Evolutionary conservation across 2,888 invertebrate genomes (phyloP), one percentile per base, ranked within the genome.

Genomic region (Tetranychus piercei): DNA sequence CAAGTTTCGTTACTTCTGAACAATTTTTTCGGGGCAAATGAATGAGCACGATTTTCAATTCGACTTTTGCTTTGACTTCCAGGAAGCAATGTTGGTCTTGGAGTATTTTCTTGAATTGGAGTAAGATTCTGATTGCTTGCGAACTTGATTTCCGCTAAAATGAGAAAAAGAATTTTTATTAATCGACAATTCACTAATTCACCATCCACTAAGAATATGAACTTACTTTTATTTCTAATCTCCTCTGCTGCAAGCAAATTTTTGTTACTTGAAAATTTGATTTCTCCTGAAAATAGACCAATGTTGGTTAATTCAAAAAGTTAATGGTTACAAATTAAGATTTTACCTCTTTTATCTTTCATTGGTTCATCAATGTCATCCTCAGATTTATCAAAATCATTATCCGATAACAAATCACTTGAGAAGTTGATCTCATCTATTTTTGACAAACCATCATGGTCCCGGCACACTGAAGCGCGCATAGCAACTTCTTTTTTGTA

Each of bases 1-100:
- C 93, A 93, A 0, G 86, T 86, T 83, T 91, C 92, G 22, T 20
- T 18, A 8, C 90, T 87, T 82, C 88, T 88, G 77, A 92, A 88
- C 78, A 90, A 86, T 74, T 88, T 90, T 83, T 90, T 91, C 71
- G 86, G 87, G 76, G 87, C 86, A 80, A 92, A 90, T 81, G 84
- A 71, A 72, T 79, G 79, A 15, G 72, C 23, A n/a, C 77, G 44
- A 43, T 74, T 75, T 3, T 74, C 77, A 22, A 77, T 64, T 55
- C 71, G 69, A 69, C 69, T 45, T 72, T 72, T 23, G 9, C 72
- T 72, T 23, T 72, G 72, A 6, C 22, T 69, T 9, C n/a, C n/a
- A 15, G 22, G 22, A 69, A 55, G 15, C 7, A 15, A 15, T 15
- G 15, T 15, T 55, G 55, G 55, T 55, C 6, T 55, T 55, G 55